Percentiles rank a stretch among this genome's conserved stretches.
These are phyloP conservation scores for Lycocerus yunnanus DNA, from an alignment of 2,888 invertebrate species.

Conservation along the genomic window DNA sequence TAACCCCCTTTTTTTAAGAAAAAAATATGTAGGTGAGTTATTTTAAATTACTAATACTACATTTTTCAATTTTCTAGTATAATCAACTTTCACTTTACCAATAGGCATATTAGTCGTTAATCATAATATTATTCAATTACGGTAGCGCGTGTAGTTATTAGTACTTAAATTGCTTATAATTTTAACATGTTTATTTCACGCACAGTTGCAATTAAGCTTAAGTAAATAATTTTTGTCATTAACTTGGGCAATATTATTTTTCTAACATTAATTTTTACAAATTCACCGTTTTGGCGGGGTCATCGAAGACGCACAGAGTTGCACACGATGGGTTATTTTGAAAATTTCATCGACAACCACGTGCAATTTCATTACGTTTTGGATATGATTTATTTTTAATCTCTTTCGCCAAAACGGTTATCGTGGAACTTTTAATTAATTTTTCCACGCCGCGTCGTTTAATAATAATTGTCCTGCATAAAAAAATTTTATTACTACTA, in stretches of 20 bases:
- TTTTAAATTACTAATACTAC: neutral
- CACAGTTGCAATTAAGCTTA: neutral
- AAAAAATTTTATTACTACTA: too few relatives aligned
- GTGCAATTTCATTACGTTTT: neutral
- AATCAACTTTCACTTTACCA: neutral
- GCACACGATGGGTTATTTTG: neutral
- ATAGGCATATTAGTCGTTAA: neutral
- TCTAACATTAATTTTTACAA: neutral
- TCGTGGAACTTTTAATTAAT: neutral
- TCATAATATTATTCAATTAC: neutral
- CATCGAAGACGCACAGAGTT: neutral
- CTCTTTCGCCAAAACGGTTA: too few relatives aligned
- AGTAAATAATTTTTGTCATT: neutral
- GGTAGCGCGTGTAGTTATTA: neutral
- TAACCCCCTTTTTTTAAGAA: neutral
- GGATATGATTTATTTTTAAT: neutral
- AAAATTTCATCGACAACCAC: neutral
- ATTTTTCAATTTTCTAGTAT: neutral
- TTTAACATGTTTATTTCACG: neutral
- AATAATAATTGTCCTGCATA: neutral
- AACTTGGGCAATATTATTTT: neutral
- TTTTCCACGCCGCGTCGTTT: neutral
- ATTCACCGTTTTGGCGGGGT: too few relatives aligned
- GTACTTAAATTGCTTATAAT: neutral
- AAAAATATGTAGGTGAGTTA: neutral